These are phyloP conservation scores for Zaprionus gabonicus DNA, from an alignment of 1,140 invertebrate genomes.

Conservation along the genomic window DNA sequence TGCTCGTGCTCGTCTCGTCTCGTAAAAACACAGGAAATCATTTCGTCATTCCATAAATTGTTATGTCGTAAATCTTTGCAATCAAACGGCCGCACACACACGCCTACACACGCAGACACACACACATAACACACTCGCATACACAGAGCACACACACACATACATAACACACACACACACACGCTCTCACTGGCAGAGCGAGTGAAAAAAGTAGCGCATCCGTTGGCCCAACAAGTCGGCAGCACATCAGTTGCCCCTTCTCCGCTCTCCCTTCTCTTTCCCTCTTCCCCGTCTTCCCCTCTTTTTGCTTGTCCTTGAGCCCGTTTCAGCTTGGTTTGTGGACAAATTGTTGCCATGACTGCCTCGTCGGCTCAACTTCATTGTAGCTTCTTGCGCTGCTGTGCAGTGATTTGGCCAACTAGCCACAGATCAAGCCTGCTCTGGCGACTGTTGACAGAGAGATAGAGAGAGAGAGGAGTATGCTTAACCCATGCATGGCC, in stretches of 20 bases:
- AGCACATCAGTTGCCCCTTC: slow-evolving; percentile 27
- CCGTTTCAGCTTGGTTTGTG: slow-evolving; percentile 38
- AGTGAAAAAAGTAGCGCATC: slow-evolving; percentile 4
- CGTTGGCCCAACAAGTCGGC: slow-evolving; percentile 21
- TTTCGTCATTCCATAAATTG: slow-evolving; percentile 83
- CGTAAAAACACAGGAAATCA: slow-evolving; percentile 81
- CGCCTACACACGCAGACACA: slow-evolving; percentile 33
- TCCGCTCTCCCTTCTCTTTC: not conserved
- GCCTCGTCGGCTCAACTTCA: slow-evolving; percentile 50
- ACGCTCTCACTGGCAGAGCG: not conserved
- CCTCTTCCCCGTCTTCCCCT: not conserved
- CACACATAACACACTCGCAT: slow-evolving; percentile 6
- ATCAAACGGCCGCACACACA: slow-evolving; percentile 70
- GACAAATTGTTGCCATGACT: slow-evolving; percentile 60
- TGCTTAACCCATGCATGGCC: slow-evolving; percentile 27
- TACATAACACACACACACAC: too few species aligned
- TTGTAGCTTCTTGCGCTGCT: slow-evolving; percentile 46
- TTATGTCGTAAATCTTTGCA: slow-evolving; percentile 82
- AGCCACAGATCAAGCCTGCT: slow-evolving; percentile 26
- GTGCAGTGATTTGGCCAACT: slow-evolving; percentile 73
- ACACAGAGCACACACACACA: not conserved
- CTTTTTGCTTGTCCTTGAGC: slow-evolving; percentile 59
- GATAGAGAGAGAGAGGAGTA: not conserved
- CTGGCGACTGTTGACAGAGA: slow-evolving; percentile 12
- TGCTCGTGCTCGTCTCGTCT: slow-evolving; percentile 23